Conservation (phyloP, 2,113 vertebrate genomes). For the Odobenus rosmarus region DNA sequence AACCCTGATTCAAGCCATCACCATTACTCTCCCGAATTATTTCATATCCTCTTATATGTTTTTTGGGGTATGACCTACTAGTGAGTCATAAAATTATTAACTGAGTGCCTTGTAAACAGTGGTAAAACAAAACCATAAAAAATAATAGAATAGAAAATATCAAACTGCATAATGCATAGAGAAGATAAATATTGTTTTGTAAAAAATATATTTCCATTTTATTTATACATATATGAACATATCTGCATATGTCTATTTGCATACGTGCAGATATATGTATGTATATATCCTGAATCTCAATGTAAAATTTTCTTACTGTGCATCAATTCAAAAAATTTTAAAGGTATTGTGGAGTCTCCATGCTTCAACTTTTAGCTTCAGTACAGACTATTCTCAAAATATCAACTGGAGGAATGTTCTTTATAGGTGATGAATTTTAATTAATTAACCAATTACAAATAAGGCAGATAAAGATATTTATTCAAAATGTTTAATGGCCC, state of each 20-base stretch:
- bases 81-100: conserved; percentile 21
- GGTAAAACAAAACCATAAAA: background rate
- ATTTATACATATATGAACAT: background rate
- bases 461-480: background rate
- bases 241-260: background rate
- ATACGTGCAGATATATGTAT: background rate
- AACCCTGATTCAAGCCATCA: background rate
- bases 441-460: conserved; percentile 30
- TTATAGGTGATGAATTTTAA: background rate
- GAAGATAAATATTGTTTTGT: background rate
- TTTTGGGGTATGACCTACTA: background rate
- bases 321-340: background rate
- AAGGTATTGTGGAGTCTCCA: background rate
- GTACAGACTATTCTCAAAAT: background rate
- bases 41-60: background rate
- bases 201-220: background rate
- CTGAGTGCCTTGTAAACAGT: background rate
- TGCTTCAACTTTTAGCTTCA: background rate
- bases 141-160: conserved; percentile 12
- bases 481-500: conserved; percentile 15
- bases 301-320: background rate
- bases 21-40: background rate
- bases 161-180: background rate
- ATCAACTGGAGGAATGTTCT: background rate
- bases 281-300: background rate